A percentile compares a stretch with the other conserved stretches of the same genome.
Evolutionary conservation across 2,888 invertebrate species (phyloP).

Genomic region (Junonia oenone): DNA sequence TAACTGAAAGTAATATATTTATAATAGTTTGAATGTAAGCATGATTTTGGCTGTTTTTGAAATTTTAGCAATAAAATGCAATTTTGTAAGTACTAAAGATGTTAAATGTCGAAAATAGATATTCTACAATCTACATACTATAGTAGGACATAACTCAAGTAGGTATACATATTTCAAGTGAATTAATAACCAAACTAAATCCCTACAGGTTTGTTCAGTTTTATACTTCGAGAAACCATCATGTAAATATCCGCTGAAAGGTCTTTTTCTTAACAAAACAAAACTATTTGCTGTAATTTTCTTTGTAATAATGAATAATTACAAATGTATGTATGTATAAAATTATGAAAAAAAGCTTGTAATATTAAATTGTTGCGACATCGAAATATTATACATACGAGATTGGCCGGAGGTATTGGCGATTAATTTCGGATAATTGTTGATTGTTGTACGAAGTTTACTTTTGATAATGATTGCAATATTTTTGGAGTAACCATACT

Average conservation of each 20-base stretch:
- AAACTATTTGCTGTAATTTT: not conserved
- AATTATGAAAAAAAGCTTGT: not conserved
- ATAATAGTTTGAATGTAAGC: conserved; percentile 17
- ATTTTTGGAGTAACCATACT: conserved; percentile 11
- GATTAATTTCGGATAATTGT: conserved; percentile 5
- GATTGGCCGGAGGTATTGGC: not conserved
- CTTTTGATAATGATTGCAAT: conserved; percentile 13
- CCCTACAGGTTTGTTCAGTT: too few relatives aligned
- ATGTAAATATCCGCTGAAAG: too few relatives aligned
- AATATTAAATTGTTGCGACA: not conserved
- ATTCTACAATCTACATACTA: not conserved
- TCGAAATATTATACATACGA: not conserved
- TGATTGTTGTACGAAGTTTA: conserved; percentile 14
- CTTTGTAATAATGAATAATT: not conserved
- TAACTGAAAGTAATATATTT: conserved; percentile 32
- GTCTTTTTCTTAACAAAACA: too few relatives aligned
- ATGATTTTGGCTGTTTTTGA: conserved; percentile 1
- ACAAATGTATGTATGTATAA: not conserved
- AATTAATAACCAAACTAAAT: not conserved
- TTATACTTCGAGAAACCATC: too few relatives aligned
- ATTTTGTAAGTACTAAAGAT: not conserved
- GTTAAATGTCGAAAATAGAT: not conserved
- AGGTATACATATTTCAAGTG: not conserved
- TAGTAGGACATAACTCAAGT: not conserved
- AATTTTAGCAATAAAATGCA: not conserved